A percentile compares a stretch with the other conserved stretches of the same genome.
Conservation (phyloP, 2,113 vertebrate species). For the Thunnus maccoyii region DNA sequence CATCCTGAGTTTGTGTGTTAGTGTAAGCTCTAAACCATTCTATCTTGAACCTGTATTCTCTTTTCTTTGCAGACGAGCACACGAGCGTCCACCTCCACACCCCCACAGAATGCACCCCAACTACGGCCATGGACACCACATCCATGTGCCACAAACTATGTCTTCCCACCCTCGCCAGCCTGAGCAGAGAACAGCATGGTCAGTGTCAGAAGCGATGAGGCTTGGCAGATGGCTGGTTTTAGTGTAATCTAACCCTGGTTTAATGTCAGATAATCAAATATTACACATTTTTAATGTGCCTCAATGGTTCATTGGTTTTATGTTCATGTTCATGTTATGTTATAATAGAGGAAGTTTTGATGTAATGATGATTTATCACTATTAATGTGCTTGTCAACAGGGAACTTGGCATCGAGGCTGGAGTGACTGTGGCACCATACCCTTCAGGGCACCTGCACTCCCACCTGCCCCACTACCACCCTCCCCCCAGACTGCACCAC, state of each 20-base stretch:
- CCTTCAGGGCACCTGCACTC: constrained; percentile 95
- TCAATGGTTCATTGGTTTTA: neutral
- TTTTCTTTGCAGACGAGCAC: constrained; percentile 88
- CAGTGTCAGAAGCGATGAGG: constrained; percentile 71
- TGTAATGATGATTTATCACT: neutral
- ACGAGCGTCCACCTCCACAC: constrained; percentile 97
- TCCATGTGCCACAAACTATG: constrained; percentile 99
- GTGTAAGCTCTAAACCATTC: neutral
- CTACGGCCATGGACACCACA: constrained; percentile 98
- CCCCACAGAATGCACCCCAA: constrained; percentile 99
- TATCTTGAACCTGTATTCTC: neutral
- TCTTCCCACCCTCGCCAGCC: constrained; percentile 97
- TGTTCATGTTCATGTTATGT: neutral
- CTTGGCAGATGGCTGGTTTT: neutral
- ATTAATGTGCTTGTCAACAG: constrained; percentile 78
- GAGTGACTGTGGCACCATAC: constrained; percentile 94
- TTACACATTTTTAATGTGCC: neutral
- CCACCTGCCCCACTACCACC: constrained; percentile 96
- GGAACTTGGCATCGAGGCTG: constrained; percentile 98
- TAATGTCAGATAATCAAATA: constrained; percentile 4
- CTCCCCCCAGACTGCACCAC: constrained; percentile 97
- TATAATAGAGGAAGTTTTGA: neutral
- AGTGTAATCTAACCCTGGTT: neutral
- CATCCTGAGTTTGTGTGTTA: neutral
- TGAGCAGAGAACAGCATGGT: constrained; percentile 97